Base-by-base conservation (phyloP, 1,140 invertebrate genomes). In the Oncopeltus fasciatus region DNA sequence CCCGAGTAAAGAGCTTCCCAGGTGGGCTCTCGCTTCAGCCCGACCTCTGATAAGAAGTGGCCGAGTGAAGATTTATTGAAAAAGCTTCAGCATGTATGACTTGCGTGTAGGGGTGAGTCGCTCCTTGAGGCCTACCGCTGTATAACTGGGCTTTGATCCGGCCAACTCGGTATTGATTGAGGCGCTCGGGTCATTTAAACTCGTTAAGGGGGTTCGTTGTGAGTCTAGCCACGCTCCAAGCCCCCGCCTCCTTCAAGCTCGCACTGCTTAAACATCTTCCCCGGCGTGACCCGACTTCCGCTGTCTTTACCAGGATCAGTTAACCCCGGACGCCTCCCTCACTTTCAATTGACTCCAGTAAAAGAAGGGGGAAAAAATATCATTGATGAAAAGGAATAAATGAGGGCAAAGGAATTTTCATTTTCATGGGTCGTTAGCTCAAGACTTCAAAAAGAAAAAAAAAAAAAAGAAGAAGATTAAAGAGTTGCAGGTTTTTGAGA, bases 131-230 rank as follows among this genome's bases (percentile, higher is more conserved):
- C n/a, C n/a, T n/a, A n/a, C n/a, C 21, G 49, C n/a, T 53, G 49
- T 53, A 53, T 24, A 53, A 53, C 18, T 53, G 24, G 49, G 49
- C 49, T 53, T 53, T 53, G 49, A 53, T 53, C 49, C 49, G 24
- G 24, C 24, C 18, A 53, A 24, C 24, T 24, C 12, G 24, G 49
- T 53, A 53, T 53, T 53, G 49, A 53, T 53, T 53, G 49, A 53
- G 24, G 49, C 8, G 49, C 49, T 24, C 49, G 49, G 49, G 49
- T 53, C 49, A 53, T 53, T 53, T 53, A 24, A 53, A 53, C 49
- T 53, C 49, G 49, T 53, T 53, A 53, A 53, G 49, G 47, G 49
- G 44, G 18, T 26, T 53, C 20, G 49, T 53, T 53, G 49, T 18
- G 21, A 53, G 21, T 53, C 49, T 1, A 53, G 49, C 49, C 49